phyloP scores from a whole-genome alignment of 1,140 invertebrate genomes.

The Eulimnadia texana region DNA sequence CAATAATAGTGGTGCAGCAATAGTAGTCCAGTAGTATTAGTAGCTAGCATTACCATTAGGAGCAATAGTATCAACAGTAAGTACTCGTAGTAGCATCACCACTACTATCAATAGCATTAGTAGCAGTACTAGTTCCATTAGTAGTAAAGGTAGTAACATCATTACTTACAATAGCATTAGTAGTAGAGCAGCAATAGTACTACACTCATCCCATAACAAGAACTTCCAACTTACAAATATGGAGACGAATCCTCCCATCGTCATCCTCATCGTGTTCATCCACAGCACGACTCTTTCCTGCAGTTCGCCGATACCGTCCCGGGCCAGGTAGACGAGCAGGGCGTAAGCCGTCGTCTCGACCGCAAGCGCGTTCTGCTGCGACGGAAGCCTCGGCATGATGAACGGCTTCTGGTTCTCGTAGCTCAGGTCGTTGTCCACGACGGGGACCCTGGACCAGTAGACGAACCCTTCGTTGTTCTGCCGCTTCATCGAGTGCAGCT shows the following conservation, averaged over 20 bases:
- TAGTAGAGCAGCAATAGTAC: too few species aligned
- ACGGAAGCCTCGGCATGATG: conserved; percentile 30
- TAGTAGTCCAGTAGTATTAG: too few species aligned
- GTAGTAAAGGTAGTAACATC: too few species aligned
- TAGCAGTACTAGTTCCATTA: too few species aligned
- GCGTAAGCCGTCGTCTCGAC: conserved; percentile 44
- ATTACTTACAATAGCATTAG: too few species aligned
- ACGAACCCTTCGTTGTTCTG: conserved; percentile 32
- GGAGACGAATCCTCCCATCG: conserved; percentile 39
- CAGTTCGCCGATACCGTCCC: conserved; percentile 30
- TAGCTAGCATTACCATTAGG: too few species aligned
- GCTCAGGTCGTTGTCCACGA: conserved; percentile 27
- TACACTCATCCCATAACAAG: too few species aligned
- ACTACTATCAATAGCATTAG: too few species aligned
- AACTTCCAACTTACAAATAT: conserved; percentile 39
- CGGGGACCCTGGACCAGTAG: conserved; percentile 33
- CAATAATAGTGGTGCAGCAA: too few species aligned
- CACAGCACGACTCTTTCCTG: conserved; percentile 39
- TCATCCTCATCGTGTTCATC: conserved; percentile 41
- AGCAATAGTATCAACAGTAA: too few species aligned
- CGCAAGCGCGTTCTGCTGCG: conserved; percentile 31
- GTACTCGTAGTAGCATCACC: too few species aligned
- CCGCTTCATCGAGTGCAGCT: conserved; percentile 24
- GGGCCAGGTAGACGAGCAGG: conserved; percentile 34
- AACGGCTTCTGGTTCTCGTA: conserved; percentile 37